Evolutionary conservation across 2,888 invertebrate species (phyloP), one percentile per base, ranked within the genome.

Genomic region (Acronicta alni): DNA sequence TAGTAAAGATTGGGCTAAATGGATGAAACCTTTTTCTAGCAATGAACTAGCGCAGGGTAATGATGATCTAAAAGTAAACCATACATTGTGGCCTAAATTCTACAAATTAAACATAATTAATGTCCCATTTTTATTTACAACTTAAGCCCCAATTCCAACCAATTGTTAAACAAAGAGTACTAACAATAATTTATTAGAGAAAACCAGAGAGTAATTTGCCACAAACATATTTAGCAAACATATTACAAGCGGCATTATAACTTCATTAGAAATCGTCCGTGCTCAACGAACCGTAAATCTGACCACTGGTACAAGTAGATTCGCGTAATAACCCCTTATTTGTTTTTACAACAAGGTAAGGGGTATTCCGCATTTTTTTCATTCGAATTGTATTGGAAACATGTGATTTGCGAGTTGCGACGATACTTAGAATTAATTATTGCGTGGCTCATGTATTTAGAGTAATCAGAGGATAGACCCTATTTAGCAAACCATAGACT

Each of bases 221-320:
- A 59, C 75, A 66, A 64, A 77, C 62, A 73, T 75, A 70, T 75
- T 75, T 78, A 75, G 75, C 73, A 64, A 72, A 72, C 61, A 72
- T 72, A 79, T 72, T 68, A 68, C 52, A 39, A 44, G 49, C 35
- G 37, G 54, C 59, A 71, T 72, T 77, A 83, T 83, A 82, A 79
- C 82, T 83, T 83, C 76, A 83, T 83, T 83, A 83, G 72, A 78
- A 79, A 68, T 55, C 61, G 75, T 66, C 70, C 51, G 67, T 57
- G 72, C 52, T 69, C 83, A 83, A 56, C 79, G 70, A 71, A 81
- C 63, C 82, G 77, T 79, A 56, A 39, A 72, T 70, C 59, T 75
- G 69, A 77, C 75, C 55, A 71, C 75, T 58, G 49, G 64, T 30
- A 3, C 30, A 10, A 30, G 12, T 70, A 72, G 64, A 77, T 83